Evolutionary conservation across 1,140 invertebrate genomes (phyloP).

Genomic region (Cataglyphis hispanica): DNA sequence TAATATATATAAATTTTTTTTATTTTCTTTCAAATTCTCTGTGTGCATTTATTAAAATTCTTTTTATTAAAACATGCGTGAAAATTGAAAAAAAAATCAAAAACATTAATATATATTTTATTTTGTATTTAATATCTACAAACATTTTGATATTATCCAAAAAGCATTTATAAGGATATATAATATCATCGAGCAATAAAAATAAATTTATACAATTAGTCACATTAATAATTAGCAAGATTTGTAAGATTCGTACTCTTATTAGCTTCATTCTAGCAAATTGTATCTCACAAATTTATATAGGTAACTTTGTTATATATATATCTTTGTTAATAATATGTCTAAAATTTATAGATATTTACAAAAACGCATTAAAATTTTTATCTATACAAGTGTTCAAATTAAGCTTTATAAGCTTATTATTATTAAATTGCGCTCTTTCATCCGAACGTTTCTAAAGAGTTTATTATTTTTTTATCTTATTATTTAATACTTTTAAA

Average conservation of each 20-base stretch:
- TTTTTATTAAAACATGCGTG: neutral
- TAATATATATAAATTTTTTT: neutral
- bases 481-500: neutral
- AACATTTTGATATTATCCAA: neutral
- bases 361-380: neutral
- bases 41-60: neutral
- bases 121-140: neutral
- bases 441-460: neutral
- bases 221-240: neutral
- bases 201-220: constrained; percentile 6
- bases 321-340: neutral
- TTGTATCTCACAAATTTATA: neutral
- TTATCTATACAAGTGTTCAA: neutral
- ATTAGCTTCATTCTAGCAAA: neutral
- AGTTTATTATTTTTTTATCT: neutral
- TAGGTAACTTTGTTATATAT: neutral
- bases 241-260: neutral
- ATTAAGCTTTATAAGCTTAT: neutral
- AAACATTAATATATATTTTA: neutral
- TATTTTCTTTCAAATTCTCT: neutral
- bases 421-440: neutral
- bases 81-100: neutral
- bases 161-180: neutral
- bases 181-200: neutral
- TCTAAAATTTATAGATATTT: neutral